Conservation (phyloP, 2,113 vertebrate species). For the Serinus canaria region DNA sequence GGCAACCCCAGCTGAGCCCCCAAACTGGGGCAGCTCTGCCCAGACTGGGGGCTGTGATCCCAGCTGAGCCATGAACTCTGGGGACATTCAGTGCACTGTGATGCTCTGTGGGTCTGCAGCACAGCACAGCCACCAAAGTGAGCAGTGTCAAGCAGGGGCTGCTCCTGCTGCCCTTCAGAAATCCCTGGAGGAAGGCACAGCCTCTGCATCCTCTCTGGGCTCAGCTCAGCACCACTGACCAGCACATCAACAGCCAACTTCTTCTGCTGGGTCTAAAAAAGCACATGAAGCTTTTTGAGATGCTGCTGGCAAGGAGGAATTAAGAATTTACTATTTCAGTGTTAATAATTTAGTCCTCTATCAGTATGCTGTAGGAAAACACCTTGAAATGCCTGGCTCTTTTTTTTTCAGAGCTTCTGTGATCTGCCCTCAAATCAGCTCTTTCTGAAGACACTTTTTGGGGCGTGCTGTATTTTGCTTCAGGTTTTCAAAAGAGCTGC, state of each 20-base stretch:
- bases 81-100: neutral
- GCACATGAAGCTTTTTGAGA: neutral
- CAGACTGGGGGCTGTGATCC: rapidly evolving
- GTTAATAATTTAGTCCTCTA: conserved; percentile 46
- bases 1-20: neutral
- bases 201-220: neutral
- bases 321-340: conserved; percentile 42
- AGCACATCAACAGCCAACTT: neutral
- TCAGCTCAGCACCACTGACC: neutral
- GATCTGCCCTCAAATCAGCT: conserved; percentile 5
- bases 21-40: neutral
- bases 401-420: neutral
- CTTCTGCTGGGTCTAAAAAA: neutral
- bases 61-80: neutral
- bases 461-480: neutral
- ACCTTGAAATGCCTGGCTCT: conserved; percentile 1
- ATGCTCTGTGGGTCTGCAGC: neutral
- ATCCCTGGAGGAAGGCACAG: neutral
- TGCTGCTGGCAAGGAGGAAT: neutral
- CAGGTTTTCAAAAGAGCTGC: neutral
- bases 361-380: neutral
- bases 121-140: neutral
- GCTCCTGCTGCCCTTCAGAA: neutral
- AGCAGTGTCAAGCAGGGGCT: neutral
- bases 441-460: neutral